A percentile compares a stretch with the other conserved stretches of the same genome.
These are phyloP conservation scores for Operophtera brumata DNA, from an alignment of 2,888 invertebrate genomes.

Conservation along the genomic window DNA sequence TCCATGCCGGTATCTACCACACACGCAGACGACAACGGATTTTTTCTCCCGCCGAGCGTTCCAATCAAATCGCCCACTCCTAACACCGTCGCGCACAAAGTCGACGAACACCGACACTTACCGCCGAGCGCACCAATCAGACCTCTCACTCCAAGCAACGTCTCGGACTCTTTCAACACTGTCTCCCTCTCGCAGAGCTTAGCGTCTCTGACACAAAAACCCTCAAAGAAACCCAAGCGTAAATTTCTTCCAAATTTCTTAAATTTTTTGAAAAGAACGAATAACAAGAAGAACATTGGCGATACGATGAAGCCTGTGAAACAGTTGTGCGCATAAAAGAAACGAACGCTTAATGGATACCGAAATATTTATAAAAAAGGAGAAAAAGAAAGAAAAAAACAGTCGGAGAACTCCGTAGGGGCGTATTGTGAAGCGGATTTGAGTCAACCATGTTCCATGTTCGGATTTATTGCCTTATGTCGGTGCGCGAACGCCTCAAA, in stretches of 20 bases:
- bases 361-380: no score
- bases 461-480: no score
- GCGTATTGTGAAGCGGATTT: no score
- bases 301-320: no score
- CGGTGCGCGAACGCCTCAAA: no score
- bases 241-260: no score
- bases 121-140: neutral
- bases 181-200: neutral
- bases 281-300: no score
- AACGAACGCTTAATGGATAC: no score
- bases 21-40: constrained; percentile 4
- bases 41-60: neutral
- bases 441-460: no score
- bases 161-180: constrained; percentile 1
- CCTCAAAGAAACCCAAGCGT: neutral
- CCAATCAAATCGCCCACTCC: neutral
- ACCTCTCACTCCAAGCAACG: neutral
- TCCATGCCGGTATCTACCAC: constrained; percentile 34
- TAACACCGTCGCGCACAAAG: neutral
- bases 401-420: no score
- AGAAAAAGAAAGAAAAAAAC: no score
- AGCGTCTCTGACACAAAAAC: neutral
- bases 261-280: neutral
- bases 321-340: no score
- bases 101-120: neutral